Evolutionary conservation across 2,888 invertebrate genomes (phyloP).

Genomic region (Eupeodes luniger): DNA sequence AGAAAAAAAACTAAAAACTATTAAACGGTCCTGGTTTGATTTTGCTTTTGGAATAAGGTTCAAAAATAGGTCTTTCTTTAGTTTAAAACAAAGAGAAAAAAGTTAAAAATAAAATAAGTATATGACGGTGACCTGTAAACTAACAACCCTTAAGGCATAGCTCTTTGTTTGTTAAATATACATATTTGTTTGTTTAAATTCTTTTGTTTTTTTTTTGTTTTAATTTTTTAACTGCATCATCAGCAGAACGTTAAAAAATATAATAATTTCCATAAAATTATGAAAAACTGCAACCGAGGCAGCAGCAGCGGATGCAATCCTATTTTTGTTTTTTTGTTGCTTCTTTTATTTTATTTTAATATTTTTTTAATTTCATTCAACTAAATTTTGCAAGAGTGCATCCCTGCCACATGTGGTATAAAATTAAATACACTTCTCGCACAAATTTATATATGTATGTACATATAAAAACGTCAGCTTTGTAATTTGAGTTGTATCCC

Average conservation of each 20-base stretch:
- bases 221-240: slow-evolving; percentile 42
- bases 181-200: too few species aligned
- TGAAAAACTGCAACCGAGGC: slow-evolving; percentile 49
- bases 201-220: neutral
- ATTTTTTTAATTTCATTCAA: slow-evolving; percentile 7
- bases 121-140: slow-evolving; percentile 12
- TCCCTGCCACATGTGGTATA: slow-evolving; percentile 48
- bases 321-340: slow-evolving; percentile 1
- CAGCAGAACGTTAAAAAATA: slow-evolving; percentile 57
- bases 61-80: neutral
- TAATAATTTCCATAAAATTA: slow-evolving; percentile 67
- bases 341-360: neutral
- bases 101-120: slow-evolving; percentile 20
- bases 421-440: slow-evolving; percentile 37
- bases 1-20: neutral
- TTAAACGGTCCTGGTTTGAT: slow-evolving; percentile 43
- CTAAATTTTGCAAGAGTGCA: slow-evolving; percentile 42
- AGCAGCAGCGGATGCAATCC: neutral
- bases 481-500: slow-evolving; percentile 49
- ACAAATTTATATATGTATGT: neutral
- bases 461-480: slow-evolving; percentile 16
- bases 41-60: slow-evolving; percentile 24
- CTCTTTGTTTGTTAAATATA: slow-evolving; percentile 2
- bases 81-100: slow-evolving; percentile 3
- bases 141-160: slow-evolving; percentile 16